Percentiles rank a stretch among this genome's conserved stretches.
Evolutionary conservation across 2,113 vertebrate genomes (phyloP).

Genomic region (Scomber japonicus): DNA sequence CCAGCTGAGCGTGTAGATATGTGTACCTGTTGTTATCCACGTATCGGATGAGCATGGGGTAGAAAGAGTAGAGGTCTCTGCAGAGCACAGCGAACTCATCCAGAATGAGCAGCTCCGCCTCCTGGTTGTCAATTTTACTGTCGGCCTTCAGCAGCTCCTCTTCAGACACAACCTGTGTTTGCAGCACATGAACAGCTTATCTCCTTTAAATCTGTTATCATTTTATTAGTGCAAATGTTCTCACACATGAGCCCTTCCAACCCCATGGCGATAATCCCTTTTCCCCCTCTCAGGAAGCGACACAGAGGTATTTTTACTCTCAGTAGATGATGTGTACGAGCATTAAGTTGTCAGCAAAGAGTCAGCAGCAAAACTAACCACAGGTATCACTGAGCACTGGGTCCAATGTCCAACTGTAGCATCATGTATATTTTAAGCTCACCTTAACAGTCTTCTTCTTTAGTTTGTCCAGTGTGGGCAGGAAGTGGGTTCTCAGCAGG

Average conservation of each 20-base stretch:
- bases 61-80: constrained; percentile 97
- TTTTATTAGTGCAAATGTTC: constrained; percentile 1
- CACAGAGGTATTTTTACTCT: background rate
- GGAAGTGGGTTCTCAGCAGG: constrained; percentile 93
- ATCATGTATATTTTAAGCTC: constrained; percentile 8
- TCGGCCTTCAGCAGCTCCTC: constrained; percentile 95
- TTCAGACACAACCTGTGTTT: constrained; percentile 87
- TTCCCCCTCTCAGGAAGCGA: background rate
- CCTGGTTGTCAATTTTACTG: constrained; percentile 91
- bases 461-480: constrained; percentile 95
- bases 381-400: constrained; percentile 1
- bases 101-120: constrained; percentile 95
- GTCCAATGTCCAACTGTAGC: background rate
- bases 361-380: background rate
- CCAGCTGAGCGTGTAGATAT: background rate
- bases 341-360: background rate
- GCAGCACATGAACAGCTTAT: constrained; percentile 28
- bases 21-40: constrained; percentile 97
- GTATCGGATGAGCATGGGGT: constrained; percentile 97
- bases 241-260: background rate
- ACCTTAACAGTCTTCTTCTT: constrained; percentile 95
- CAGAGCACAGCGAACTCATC: constrained; percentile 97
- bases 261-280: background rate
- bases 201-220: background rate
- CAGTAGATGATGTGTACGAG: background rate